Evolutionary conservation across 1,140 invertebrate species (phyloP).

Genomic region (Drosophila sulfurigaster): DNA sequence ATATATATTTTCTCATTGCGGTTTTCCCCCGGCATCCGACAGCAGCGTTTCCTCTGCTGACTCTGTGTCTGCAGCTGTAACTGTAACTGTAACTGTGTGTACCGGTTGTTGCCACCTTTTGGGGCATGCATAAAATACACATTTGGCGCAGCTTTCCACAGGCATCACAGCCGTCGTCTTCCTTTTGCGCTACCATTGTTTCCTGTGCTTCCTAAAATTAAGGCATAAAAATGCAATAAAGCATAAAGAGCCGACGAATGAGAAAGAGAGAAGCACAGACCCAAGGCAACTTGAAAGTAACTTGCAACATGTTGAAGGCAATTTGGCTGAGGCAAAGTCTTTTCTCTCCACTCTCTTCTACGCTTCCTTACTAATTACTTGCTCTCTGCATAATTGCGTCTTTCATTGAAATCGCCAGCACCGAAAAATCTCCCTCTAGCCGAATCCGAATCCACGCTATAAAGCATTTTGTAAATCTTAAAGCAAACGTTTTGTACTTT

Average conservation of each 20-base stretch:
- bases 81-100: constrained; percentile 32
- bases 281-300: not conserved
- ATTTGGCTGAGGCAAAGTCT: constrained; percentile 15
- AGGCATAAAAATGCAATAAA: constrained; percentile 53
- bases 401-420: constrained; percentile 60
- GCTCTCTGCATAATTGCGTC: constrained; percentile 75
- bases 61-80: constrained; percentile 1
- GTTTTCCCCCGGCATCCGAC: constrained; percentile 46
- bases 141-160: constrained; percentile 60
- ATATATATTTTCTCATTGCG: constrained; percentile 39
- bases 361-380: constrained; percentile 66
- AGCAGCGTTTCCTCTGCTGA: constrained; percentile 29
- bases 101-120: constrained; percentile 65
- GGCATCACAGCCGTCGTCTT: constrained; percentile 55
- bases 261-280: not conserved
- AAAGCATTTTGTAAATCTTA: constrained; percentile 66
- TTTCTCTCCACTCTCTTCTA: not conserved
- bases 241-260: constrained; percentile 48
- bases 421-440: not conserved
- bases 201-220: constrained; percentile 60
- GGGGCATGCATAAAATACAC: constrained; percentile 77
- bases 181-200: constrained; percentile 49
- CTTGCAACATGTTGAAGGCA: constrained; percentile 24
- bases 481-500: constrained; percentile 51
- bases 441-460: not conserved